phyloP scores from a whole-genome alignment of 2,797 vertebrate genomes.

The Pachyuromys duprasi region DNA sequence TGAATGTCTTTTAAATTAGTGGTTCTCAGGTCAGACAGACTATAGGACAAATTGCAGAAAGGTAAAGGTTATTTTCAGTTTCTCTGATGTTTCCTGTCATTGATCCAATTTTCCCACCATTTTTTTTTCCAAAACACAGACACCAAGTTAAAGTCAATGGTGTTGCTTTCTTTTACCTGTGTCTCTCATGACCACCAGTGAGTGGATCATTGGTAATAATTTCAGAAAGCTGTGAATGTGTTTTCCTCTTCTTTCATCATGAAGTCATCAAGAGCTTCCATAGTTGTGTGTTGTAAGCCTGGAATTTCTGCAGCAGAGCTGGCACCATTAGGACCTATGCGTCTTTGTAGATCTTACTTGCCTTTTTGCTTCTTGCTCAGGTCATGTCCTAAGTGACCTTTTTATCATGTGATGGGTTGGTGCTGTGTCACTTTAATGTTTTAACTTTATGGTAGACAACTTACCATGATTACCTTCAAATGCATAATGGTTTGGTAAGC shows the following conservation, averaged over 20 bases:
- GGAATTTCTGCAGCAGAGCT: not conserved
- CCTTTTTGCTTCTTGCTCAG: not conserved
- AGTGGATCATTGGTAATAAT: not conserved
- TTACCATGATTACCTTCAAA: not conserved
- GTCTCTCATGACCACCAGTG: not conserved
- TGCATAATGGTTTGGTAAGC: not conserved
- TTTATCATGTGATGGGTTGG: not conserved
- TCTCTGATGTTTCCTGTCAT: constrained; percentile 10
- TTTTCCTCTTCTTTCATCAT: not conserved
- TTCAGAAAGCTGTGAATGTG: constrained; percentile 20
- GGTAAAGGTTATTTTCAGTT: constrained; percentile 8
- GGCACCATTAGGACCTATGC: not conserved
- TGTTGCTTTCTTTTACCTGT: not conserved
- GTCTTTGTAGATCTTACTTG: not conserved
- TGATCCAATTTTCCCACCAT: not conserved
- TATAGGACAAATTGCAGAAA: constrained; percentile 35
- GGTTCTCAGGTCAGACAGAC: not conserved
- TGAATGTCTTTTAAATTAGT: constrained; percentile 2
- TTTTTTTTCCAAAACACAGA: not conserved
- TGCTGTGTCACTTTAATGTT: not conserved
- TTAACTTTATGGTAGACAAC: not conserved
- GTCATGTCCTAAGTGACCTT: not conserved
- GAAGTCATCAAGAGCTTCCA: not conserved
- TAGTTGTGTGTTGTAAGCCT: not conserved
- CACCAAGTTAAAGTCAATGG: not conserved